Conservation (phyloP, 2,797 vertebrate species). For the Anguilla pacifica region DNA sequence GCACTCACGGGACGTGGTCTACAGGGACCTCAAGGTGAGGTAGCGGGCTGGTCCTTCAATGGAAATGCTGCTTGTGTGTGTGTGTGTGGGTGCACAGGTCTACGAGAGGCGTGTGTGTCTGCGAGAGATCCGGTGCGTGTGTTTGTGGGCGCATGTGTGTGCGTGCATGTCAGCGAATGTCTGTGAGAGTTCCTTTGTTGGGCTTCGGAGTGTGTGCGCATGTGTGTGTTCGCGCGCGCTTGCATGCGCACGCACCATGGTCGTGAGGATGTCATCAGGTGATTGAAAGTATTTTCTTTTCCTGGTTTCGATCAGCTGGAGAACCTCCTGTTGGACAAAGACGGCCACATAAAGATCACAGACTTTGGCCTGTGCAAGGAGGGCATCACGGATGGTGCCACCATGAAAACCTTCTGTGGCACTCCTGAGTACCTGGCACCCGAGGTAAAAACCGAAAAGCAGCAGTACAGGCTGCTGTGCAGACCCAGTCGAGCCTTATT, state of each 20-base stretch:
- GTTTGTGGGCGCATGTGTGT: background rate
- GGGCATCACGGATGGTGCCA: conserved; percentile 89
- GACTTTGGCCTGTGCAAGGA: conserved; percentile 98
- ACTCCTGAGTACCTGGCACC: conserved; percentile 94
- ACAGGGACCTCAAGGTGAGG: conserved; percentile 91
- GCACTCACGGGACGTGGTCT: conserved; percentile 91
- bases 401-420: conserved; percentile 96
- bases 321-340: conserved; percentile 95
- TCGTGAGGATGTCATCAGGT: background rate
- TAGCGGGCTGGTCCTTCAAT: background rate
- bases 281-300: conserved; percentile 11
- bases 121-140: background rate
- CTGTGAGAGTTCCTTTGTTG: no score
- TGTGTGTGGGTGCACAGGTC: background rate
- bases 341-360: conserved; percentile 94
- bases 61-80: background rate
- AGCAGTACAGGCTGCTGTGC: background rate
- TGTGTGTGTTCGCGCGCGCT: no score
- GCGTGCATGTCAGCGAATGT: no score
- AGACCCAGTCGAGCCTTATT: background rate
- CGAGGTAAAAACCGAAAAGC: conserved; percentile 70
- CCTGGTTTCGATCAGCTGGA: conserved; percentile 76
- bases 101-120: no score
- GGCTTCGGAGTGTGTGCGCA: no score
- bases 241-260: background rate